Evolutionary conservation across 2,888 invertebrate genomes (phyloP).

Genomic region (Tetragonula carbonaria): DNA sequence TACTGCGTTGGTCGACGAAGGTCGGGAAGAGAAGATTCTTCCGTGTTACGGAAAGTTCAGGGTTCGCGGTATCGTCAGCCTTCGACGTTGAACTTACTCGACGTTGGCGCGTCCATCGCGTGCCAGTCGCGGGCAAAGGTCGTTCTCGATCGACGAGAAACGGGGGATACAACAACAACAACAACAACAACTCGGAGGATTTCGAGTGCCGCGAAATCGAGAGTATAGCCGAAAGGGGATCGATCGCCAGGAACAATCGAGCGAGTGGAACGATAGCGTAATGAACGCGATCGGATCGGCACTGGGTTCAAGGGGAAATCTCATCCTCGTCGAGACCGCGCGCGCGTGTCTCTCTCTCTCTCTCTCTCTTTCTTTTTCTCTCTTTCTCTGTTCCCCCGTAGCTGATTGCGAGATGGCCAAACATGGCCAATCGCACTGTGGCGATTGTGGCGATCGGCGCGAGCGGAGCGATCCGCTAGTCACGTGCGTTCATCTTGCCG

Average conservation of each 20-base stretch:
- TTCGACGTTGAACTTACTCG: conserved; percentile 40
- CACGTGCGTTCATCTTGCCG: conserved; percentile 70
- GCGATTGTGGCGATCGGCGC: conserved; percentile 54
- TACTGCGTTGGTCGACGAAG: background rate
- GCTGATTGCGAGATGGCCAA: conserved; percentile 70
- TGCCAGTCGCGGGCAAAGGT: background rate
- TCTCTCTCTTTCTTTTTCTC: conserved; percentile 74
- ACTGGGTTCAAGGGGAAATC: conserved; percentile 63
- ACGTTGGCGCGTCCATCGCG: conserved; percentile 29
- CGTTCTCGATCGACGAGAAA: background rate
- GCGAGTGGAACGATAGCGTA: conserved; percentile 38
- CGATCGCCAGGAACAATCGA: background rate
- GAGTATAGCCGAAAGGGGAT: background rate
- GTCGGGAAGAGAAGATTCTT: background rate
- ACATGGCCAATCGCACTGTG: conserved; percentile 68
- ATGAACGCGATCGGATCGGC: conserved; percentile 61
- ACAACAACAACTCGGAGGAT: background rate
- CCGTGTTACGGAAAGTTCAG: conserved; percentile 5
- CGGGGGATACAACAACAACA: too few relatives aligned
- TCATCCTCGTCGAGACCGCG: conserved; percentile 42
- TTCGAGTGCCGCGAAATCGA: conserved; percentile 2
- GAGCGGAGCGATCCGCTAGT: conserved; percentile 54
- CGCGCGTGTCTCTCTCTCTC: conserved; percentile 71
- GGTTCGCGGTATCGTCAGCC: conserved; percentile 20
- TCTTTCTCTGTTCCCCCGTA: conserved; percentile 71